Evolutionary conservation across 1,140 invertebrate species (phyloP).

Genomic region (Orchestia grillus): DNA sequence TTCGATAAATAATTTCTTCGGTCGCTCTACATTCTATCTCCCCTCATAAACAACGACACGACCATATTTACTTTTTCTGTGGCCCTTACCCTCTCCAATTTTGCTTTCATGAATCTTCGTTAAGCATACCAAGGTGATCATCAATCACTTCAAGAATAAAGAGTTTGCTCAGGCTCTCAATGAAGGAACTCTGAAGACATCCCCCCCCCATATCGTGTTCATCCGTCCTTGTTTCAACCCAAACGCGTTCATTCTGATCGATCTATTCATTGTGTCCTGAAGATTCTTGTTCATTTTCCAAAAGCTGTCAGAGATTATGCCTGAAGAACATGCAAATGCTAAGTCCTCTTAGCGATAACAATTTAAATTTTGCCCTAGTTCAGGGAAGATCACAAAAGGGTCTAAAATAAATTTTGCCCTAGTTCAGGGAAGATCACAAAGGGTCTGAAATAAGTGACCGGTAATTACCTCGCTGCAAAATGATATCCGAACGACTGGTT

Average conservation of each 20-base stretch:
- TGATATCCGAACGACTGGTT: not conserved
- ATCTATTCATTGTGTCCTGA: not conserved
- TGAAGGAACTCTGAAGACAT: not conserved
- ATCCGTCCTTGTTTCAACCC: not conserved
- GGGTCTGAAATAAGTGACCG: too few species aligned
- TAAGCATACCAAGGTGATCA: not conserved
- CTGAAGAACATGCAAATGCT: not conserved
- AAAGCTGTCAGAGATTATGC: not conserved
- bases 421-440: not conserved
- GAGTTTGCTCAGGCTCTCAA: not conserved
- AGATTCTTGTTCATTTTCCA: not conserved
- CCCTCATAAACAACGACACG: not conserved
- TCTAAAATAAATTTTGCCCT: not conserved
- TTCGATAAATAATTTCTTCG: slow-evolving; percentile 13
- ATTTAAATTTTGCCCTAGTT: not conserved
- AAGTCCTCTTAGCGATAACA: not conserved
- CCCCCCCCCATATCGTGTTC: not conserved
- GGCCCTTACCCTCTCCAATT: not conserved
- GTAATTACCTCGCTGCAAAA: not conserved
- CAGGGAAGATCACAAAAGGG: too few species aligned
- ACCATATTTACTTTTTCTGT: not conserved
- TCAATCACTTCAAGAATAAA: not conserved
- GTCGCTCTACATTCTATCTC: not conserved
- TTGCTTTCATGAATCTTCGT: slow-evolving; percentile 1
- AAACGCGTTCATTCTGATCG: not conserved